A percentile compares a stretch with the other conserved stretches of the same genome.
Conservation (phyloP, 2,888 invertebrate genomes). For the Nesidiocoris tenuis region DNA sequence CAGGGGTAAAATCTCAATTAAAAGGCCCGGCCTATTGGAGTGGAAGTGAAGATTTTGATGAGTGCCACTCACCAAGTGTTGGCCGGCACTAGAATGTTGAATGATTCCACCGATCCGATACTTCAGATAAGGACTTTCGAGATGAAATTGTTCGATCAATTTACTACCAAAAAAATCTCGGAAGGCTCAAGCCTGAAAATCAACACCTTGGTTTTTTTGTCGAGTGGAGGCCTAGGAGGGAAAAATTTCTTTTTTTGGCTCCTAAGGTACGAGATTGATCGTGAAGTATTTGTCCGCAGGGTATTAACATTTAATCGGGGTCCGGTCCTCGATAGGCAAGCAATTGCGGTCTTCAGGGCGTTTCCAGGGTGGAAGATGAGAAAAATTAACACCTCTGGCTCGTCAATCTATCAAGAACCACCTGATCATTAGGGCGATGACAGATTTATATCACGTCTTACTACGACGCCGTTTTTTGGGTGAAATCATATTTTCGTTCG, state of each 20-base stretch:
- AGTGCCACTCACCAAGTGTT: slow-evolving; percentile 17
- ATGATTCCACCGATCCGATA: slow-evolving; percentile 26
- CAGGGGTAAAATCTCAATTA: slow-evolving; percentile 30
- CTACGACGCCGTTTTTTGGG: slow-evolving; percentile 4
- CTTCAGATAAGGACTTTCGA: neutral
- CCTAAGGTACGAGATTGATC: slow-evolving; percentile 27
- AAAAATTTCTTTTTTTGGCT: slow-evolving; percentile 26
- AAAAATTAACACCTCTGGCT: slow-evolving; percentile 39
- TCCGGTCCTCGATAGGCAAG: slow-evolving; percentile 18
- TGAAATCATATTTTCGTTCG: neutral
- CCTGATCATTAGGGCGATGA: slow-evolving; percentile 37
- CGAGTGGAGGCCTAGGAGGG: neutral
- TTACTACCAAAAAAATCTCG: slow-evolving; percentile 23
- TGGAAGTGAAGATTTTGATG: slow-evolving; percentile 4
- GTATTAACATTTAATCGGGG: slow-evolving; percentile 39
- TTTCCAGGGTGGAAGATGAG: slow-evolving; percentile 1
- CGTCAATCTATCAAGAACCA: slow-evolving; percentile 41
- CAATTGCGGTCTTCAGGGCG: slow-evolving; percentile 19
- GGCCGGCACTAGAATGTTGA: neutral
- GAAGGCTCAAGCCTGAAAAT: slow-evolving; percentile 25
- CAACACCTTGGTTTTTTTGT: slow-evolving; percentile 18
- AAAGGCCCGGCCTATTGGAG: neutral
- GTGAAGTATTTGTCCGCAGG: slow-evolving; percentile 21
- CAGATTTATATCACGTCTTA: slow-evolving; percentile 45
- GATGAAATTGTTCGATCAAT: neutral